Base-by-base conservation (phyloP, 2,888 invertebrate species). In the Epirrita christyi region DNA sequence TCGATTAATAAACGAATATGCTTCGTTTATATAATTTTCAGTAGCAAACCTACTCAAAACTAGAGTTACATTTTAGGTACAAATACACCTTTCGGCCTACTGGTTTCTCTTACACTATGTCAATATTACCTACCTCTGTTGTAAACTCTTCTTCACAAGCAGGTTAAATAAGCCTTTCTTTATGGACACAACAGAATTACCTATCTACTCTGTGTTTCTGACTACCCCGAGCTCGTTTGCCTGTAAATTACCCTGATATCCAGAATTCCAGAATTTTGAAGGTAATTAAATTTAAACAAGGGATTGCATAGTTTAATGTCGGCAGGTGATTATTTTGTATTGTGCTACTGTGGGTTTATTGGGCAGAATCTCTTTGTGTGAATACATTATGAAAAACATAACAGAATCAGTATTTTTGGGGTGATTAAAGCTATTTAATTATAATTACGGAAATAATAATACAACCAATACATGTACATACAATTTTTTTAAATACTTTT, bases 171-270 rank as follows among this genome's bases (percentile, higher is more conserved):
- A 80, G 76, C 76, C 67, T 73, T 77, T 71, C 71, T 80, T 81
- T 80, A 81, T 73, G 65, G 69, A 68, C 65, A 58, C 72, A 67
- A 68, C 73, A 73, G 72, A 76, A 81, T 81, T 74, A 54, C 47
- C 37, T 21, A 21, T 21, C 21, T 21, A 77, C 73, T 70, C 72
- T 64, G 67, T 76, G 78, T 71, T 73, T 70, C 75, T 68, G 68
- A 75, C 80, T 21, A 75, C 73, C 72, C 68, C 71, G 73, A 77
- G 72, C 72, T 70, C 71, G 73, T 87, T 86, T 80, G 73, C 74
- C 76, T 80, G 75, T 75, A 81, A 86, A 87, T 78, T 80, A 77
- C 78, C 75, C 71, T 78, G 77, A 83, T 83, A 57, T 48, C 32
- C 48, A 27, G 14, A 57, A 76, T 75, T 48, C 68, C 65, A 70